These are phyloP conservation scores for Xanthia togata DNA, from an alignment of 2,888 invertebrate genomes.

Conservation along the genomic window DNA sequence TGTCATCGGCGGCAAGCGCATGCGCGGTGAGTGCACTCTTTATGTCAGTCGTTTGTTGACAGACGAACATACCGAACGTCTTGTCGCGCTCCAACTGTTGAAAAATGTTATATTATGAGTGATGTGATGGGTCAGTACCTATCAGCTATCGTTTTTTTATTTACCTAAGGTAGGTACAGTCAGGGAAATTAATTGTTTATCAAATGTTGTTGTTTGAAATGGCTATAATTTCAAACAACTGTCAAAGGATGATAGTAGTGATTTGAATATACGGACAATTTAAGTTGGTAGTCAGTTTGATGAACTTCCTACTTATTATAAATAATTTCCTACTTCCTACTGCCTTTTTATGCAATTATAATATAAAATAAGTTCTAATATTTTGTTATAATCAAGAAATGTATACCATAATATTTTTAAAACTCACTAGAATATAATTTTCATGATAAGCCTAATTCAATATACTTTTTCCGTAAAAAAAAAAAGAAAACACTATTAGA, in stretches of 20 bases:
- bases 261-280: not conserved
- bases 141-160: not conserved
- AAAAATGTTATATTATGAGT: not conserved
- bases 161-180: not conserved
- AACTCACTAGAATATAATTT: not conserved
- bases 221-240: not conserved
- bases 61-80: conserved; percentile 85
- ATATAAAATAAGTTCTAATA: not conserved
- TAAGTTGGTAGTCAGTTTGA: not conserved
- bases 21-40: conserved; percentile 78
- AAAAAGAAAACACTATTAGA: not conserved
- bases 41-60: conserved; percentile 84
- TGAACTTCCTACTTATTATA: not conserved
- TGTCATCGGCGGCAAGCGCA: conserved; percentile 77
- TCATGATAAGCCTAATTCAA: not conserved
- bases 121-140: not conserved
- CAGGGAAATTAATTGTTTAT: not conserved
- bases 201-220: not conserved
- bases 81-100: conserved; percentile 87
- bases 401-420: not conserved
- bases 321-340: no score
- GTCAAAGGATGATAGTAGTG: not conserved
- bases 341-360: not conserved
- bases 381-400: not conserved
- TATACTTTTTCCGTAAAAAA: not conserved